A percentile compares a stretch with the other conserved stretches of the same genome.
Evolutionary conservation across 2,888 invertebrate species (phyloP).

Genomic region (Tetragonisca angustula): DNA sequence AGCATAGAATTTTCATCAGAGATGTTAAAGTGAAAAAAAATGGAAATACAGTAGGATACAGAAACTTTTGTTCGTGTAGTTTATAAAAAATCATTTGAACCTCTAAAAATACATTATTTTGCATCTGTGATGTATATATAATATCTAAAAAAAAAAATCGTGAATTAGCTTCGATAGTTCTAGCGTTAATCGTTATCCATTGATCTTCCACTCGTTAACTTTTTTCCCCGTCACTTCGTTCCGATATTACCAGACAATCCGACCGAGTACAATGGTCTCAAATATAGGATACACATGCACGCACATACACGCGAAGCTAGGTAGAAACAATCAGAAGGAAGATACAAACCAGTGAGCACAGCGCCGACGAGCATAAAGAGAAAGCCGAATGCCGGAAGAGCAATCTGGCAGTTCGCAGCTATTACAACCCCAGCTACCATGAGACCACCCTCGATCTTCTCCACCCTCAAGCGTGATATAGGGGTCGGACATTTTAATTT

Average conservation of each 20-base stretch:
- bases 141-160: too few relatives aligned
- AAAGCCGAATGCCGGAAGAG: constrained; percentile 91
- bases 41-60: too few relatives aligned
- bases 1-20: too few relatives aligned
- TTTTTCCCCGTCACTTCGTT: not conserved
- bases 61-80: too few relatives aligned
- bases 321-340: constrained; percentile 23
- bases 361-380: constrained; percentile 91
- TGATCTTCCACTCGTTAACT: too few relatives aligned
- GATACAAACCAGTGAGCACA: constrained; percentile 88
- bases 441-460: constrained; percentile 91
- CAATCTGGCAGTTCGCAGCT: constrained; percentile 91
- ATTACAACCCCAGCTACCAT: constrained; percentile 91
- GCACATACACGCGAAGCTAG: not conserved
- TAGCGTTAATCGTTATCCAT: too few relatives aligned
- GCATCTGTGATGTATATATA: too few relatives aligned
- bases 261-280: constrained; percentile 5
- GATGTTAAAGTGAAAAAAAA: too few relatives aligned
- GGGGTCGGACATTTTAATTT: constrained; percentile 87
- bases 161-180: too few relatives aligned
- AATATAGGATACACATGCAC: constrained; percentile 9
- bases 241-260: constrained; percentile 21
- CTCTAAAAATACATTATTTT: too few relatives aligned
- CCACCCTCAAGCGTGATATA: constrained; percentile 89
- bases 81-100: too few relatives aligned